phyloP scores from a whole-genome alignment of 2,888 invertebrate genomes.

The Alloplasta piceator region DNA sequence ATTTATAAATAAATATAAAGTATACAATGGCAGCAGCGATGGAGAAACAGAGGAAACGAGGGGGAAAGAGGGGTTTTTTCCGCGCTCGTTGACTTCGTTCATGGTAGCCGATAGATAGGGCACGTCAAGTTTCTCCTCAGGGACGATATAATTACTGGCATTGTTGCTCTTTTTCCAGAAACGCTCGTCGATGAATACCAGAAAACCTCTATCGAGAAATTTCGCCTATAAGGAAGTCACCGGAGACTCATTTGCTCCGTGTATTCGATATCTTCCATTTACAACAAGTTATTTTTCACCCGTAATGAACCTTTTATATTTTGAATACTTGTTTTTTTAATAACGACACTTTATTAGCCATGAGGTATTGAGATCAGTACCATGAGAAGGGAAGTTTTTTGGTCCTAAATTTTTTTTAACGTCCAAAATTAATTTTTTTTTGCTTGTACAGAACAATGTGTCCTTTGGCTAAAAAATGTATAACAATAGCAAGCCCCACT shows the following conservation, averaged over 20 bases:
- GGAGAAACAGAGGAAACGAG: background rate
- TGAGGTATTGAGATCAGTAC: too few species aligned
- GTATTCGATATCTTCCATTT: background rate
- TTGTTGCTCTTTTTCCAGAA: slow-evolving; percentile 16
- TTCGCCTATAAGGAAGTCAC: slow-evolving; percentile 22
- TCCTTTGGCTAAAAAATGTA: too few species aligned
- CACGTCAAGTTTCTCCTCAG: slow-evolving; percentile 32
- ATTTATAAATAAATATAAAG: slow-evolving; percentile 62
- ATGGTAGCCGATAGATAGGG: slow-evolving; percentile 36
- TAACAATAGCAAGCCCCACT: too few species aligned
- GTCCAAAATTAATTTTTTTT: too few species aligned
- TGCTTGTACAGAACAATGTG: too few species aligned
- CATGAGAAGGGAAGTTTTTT: too few species aligned
- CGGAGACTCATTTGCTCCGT: slow-evolving; percentile 42
- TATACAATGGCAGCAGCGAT: background rate
- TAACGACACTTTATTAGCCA: too few species aligned
- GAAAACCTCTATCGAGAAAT: background rate
- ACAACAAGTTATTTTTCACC: background rate
- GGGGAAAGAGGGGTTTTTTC: slow-evolving; percentile 7
- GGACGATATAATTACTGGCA: slow-evolving; percentile 50
- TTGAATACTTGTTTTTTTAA: background rate
- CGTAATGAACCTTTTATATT: background rate
- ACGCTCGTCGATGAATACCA: slow-evolving; percentile 44
- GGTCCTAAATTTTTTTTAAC: background rate
- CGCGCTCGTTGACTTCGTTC: slow-evolving; percentile 46